These are phyloP conservation scores for Cheiracanthium punctorium DNA, from an alignment of 2,888 invertebrate species.

Conservation along the genomic window DNA sequence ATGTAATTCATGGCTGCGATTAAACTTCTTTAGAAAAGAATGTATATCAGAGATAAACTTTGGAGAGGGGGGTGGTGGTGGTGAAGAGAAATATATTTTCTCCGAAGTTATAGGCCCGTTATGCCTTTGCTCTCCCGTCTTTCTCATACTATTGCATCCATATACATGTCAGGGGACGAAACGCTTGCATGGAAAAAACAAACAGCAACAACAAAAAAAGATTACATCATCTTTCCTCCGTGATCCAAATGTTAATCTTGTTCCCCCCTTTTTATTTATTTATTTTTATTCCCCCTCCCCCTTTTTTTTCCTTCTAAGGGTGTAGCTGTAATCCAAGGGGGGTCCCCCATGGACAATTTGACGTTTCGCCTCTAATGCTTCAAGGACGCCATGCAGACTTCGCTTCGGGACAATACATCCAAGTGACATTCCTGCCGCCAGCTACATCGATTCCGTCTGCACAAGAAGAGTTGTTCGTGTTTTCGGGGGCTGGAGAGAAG, in stretches of 20 bases:
- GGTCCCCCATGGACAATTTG: constrained; percentile 38
- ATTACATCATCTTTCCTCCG: neutral
- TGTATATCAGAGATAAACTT: too few relatives aligned
- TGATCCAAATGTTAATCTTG: neutral
- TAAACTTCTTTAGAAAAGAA: too few relatives aligned
- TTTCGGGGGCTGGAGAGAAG: constrained; percentile 16
- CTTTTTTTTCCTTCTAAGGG: neutral
- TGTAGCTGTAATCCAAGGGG: constrained; percentile 49
- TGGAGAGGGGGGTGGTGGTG: too few relatives aligned
- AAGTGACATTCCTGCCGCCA: constrained; percentile 54
- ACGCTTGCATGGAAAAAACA: neutral
- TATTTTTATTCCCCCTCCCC: neutral
- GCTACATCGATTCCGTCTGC: constrained; percentile 59
- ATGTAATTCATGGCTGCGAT: too few relatives aligned
- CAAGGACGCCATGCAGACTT: constrained; percentile 52
- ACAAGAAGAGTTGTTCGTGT: too few relatives aligned
- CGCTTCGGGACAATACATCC: constrained; percentile 43
- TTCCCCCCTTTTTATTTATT: neutral
- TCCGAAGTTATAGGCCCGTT: too few relatives aligned
- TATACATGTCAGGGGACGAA: neutral
- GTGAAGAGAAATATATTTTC: too few relatives aligned
- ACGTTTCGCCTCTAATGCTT: constrained; percentile 51
- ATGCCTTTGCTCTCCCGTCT: too few relatives aligned
- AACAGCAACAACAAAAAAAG: neutral
- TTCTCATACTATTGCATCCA: neutral